Base-by-base conservation (phyloP, 2,113 vertebrate species). In the Paradisaea rubra region DNA sequence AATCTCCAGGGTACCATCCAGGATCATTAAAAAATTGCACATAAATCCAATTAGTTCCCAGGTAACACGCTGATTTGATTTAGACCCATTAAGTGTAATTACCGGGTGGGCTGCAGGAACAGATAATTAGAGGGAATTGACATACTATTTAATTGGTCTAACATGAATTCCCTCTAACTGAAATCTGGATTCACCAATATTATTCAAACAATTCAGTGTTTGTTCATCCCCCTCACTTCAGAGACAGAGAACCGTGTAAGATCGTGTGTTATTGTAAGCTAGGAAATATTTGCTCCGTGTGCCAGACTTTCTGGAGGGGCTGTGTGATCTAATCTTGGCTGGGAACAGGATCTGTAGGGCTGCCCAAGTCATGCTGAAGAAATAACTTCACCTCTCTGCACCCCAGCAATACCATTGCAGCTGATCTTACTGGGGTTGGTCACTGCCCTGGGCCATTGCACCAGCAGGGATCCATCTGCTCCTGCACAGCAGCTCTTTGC, bases 31-130 rank as follows among this genome's bases (percentile, higher is more conserved):
- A 88, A 87, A 94, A 86, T 68, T 83, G 52, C 57, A 47, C 60
- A 77, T n/a, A 94, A 91, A 92, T 94, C 68, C 86, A 82, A 57
- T 96, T 95, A 95, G 92, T 96, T 93, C 78, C 88, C 95, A 96
- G 92, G 91, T 96, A 92, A 89, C 73, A 63, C 31, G 73, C 81
- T 93, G 74, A 80, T 95, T 89, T 93, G 70, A 71, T 97, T 96
- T 87, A 85, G 91, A 73, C 37, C 35, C 60, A 92, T 95, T 95
- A 94, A 82, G 56, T 81, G 8, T 88, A 96, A 96, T 96, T 95
- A 96, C 84, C 0, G 23, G 35, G 59, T 80, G 91, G 92, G 84
- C 84, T 87, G 74, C 54, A 91, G 63, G 50, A 95, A 86, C 73
- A 56, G 50, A 60, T 82, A 94, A 95, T 96, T 92, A 96, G 78